These are phyloP conservation scores for Mythimna ferrago DNA, from an alignment of 2,888 invertebrate species.

Conservation along the genomic window DNA sequence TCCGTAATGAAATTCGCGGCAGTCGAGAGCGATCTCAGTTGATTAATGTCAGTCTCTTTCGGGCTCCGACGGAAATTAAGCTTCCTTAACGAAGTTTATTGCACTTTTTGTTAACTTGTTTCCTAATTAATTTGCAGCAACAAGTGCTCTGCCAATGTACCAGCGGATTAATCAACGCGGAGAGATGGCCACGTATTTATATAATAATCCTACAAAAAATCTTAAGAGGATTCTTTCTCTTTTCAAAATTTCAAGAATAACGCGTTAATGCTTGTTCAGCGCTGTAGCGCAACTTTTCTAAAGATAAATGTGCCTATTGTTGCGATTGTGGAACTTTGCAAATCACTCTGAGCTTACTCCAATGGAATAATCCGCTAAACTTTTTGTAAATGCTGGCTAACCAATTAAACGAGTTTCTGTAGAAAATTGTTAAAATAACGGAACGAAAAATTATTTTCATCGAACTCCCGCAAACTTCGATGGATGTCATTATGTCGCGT, in stretches of 20 bases:
- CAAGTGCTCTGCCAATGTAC: conserved; percentile 77
- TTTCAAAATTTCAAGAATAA: conserved; percentile 65
- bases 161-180: conserved; percentile 65
- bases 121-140: conserved; percentile 86
- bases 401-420: conserved; percentile 66
- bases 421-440: conserved; percentile 52
- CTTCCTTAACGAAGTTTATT: conserved; percentile 86
- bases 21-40: conserved; percentile 79
- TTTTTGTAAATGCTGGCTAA: conserved; percentile 64
- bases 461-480: conserved; percentile 25
- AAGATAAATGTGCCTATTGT: conserved; percentile 73
- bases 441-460: conserved; percentile 34
- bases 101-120: conserved; percentile 87
- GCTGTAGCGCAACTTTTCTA: conserved; percentile 65
- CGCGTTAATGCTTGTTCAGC: conserved; percentile 66
- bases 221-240: conserved; percentile 50
- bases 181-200: conserved; percentile 55
- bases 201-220: conserved; percentile 54
- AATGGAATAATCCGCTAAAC: conserved; percentile 66
- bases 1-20: conserved; percentile 80
- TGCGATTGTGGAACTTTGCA: conserved; percentile 71
- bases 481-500: conserved; percentile 8
- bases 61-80: conserved; percentile 83
- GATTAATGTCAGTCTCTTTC: conserved; percentile 83
- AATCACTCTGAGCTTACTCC: conserved; percentile 69